Percentiles rank a stretch among this genome's conserved stretches.
Evolutionary conservation across 2,888 invertebrate species (phyloP).

Genomic region (Macrophya alboannulata): DNA sequence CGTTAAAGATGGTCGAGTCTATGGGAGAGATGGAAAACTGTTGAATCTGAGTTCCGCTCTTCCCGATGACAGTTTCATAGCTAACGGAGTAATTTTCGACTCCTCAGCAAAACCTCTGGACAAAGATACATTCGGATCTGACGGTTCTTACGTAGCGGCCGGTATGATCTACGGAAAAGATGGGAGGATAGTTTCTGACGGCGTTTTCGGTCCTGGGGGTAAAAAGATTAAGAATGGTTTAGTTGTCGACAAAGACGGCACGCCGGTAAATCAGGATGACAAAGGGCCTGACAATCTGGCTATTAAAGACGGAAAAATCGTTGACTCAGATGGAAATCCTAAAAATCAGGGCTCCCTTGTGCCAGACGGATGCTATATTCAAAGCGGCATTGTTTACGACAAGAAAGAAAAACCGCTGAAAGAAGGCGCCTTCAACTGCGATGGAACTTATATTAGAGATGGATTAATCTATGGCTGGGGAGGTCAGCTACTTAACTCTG

Average conservation of each 20-base stretch:
- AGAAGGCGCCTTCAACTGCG: slow-evolving; percentile 75
- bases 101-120: slow-evolving; percentile 70
- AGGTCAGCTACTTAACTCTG: slow-evolving; percentile 74
- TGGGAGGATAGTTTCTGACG: slow-evolving; percentile 72
- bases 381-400: slow-evolving; percentile 73
- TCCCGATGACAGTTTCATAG: slow-evolving; percentile 74
- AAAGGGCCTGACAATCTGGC: slow-evolving; percentile 74
- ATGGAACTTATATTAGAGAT: slow-evolving; percentile 75
- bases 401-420: slow-evolving; percentile 71
- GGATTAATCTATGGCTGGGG: slow-evolving; percentile 76
- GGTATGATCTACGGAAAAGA: slow-evolving; percentile 73
- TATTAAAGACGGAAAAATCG: slow-evolving; percentile 74
- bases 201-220: slow-evolving; percentile 75
- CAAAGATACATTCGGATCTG: slow-evolving; percentile 74
- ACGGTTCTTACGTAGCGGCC: slow-evolving; percentile 74
- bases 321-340: slow-evolving; percentile 71
- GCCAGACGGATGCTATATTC: slow-evolving; percentile 76
- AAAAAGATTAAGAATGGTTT: slow-evolving; percentile 74
- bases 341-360: slow-evolving; percentile 73
- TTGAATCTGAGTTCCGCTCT: slow-evolving; percentile 72
- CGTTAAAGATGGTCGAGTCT: slow-evolving; percentile 74
- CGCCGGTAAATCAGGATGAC: slow-evolving; percentile 74
- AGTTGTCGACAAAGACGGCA: slow-evolving; percentile 75
- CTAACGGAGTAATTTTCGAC: slow-evolving; percentile 75
- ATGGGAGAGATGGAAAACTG: slow-evolving; percentile 73